phyloP scores from a whole-genome alignment of 2,113 vertebrate genomes.

The Percopsis transmontana region DNA sequence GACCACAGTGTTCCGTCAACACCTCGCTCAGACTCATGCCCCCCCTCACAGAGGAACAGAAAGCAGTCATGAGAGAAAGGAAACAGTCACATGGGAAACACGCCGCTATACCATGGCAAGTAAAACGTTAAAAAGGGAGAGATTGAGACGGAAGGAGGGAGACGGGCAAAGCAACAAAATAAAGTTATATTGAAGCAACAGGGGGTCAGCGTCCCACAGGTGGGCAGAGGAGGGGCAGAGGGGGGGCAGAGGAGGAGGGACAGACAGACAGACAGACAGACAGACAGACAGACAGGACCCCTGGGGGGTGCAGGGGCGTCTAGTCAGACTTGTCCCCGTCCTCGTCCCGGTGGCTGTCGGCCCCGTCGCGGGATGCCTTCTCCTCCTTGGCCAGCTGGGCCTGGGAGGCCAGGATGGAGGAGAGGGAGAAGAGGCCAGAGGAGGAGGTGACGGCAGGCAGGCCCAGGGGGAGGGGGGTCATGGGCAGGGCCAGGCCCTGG shows the following conservation, averaged over 20 bases:
- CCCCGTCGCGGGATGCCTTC: slow-evolving; percentile 88
- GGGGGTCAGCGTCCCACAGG: slow-evolving; percentile 51
- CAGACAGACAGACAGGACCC: neutral
- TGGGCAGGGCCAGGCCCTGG: slow-evolving; percentile 93
- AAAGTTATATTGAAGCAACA: slow-evolving; percentile 34
- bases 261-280: neutral
- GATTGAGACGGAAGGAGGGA: slow-evolving; percentile 13
- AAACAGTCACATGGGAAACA: slow-evolving; percentile 21
- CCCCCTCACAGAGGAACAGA: slow-evolving; percentile 1
- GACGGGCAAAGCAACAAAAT: slow-evolving; percentile 47
- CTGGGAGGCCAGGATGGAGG: slow-evolving; percentile 91
- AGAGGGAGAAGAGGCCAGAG: slow-evolving; percentile 92
- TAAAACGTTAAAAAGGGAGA: slow-evolving; percentile 40
- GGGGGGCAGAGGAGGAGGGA: neutral
- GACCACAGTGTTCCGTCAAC: no score
- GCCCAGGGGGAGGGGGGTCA: slow-evolving; percentile 92
- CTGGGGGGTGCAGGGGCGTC: neutral
- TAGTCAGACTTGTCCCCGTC: slow-evolving; percentile 97
- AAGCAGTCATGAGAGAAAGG: slow-evolving; percentile 14
- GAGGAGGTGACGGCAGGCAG: slow-evolving; percentile 90
- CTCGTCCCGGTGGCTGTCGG: slow-evolving; percentile 90
- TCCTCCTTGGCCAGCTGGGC: slow-evolving; percentile 96
- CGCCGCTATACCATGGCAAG: slow-evolving; percentile 17
- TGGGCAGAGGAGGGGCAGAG: slow-evolving; percentile 2
- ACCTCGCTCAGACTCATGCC: no score